phyloP scores from a whole-genome alignment of 30 jellyfish, hydroid and myxozoan genomes.

The Calvadosia cruxmelitensis region DNA sequence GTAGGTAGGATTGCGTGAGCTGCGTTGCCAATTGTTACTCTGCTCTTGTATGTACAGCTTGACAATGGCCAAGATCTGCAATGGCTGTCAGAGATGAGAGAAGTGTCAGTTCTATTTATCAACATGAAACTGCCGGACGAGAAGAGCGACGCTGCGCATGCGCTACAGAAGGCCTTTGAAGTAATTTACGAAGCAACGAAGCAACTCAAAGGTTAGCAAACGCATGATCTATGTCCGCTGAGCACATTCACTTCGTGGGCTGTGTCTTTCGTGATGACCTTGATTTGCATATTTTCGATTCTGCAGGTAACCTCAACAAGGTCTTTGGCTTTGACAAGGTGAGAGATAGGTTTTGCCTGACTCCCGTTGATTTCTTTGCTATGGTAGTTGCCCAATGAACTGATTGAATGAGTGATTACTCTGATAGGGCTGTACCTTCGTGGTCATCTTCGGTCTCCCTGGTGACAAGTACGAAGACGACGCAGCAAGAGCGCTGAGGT shows the following conservation, averaged over 20 bases:
- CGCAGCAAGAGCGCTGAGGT: slow-evolving; percentile 51
- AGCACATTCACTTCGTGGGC: no score
- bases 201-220: slow-evolving; percentile 56
- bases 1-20: no score
- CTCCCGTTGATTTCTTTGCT: neutral
- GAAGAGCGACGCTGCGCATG: slow-evolving; percentile 40
- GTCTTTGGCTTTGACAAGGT: slow-evolving; percentile 74
- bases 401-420: neutral
- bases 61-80: slow-evolving; percentile 85
- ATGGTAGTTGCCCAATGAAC: neutral
- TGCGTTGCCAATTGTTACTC: no score
- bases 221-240: no score
- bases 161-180: slow-evolving; percentile 83
- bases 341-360: neutral
- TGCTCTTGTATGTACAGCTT: slow-evolving; percentile 17
- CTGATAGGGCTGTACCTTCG: slow-evolving; percentile 78
- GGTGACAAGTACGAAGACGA: slow-evolving; percentile 90
- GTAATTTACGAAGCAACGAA: slow-evolving; percentile 49
- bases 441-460: slow-evolving; percentile 79
- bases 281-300: neutral
- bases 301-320: slow-evolving; percentile 55
- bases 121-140: slow-evolving; percentile 68
- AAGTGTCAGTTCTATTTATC: slow-evolving; percentile 77
- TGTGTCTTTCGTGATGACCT: neutral
- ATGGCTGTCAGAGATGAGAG: slow-evolving; percentile 90